These are phyloP conservation scores for Scomber japonicus DNA, from an alignment of 2,113 vertebrate species.

Conservation along the genomic window DNA sequence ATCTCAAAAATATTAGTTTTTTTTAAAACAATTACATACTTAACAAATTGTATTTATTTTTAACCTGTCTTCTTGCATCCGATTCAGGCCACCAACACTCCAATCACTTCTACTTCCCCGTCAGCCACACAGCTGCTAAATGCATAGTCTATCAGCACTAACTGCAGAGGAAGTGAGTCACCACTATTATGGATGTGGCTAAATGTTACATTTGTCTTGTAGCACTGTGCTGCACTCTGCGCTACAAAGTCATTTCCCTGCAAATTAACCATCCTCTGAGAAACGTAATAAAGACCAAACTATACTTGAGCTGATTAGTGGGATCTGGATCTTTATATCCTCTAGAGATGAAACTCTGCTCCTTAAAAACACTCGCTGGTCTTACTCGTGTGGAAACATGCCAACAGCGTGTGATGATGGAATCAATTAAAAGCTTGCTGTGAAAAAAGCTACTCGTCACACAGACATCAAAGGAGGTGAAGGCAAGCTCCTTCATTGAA, in stretches of 20 bases:
- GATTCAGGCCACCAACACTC: neutral
- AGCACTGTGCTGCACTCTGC: slow-evolving; percentile 21
- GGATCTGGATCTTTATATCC: slow-evolving; percentile 32
- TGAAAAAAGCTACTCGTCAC: slow-evolving; percentile 17
- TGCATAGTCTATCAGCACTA: slow-evolving; percentile 7
- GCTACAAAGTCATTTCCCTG: neutral
- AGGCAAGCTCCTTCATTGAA: neutral
- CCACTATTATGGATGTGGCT: slow-evolving; percentile 19
- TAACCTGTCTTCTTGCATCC: neutral
- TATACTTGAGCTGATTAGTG: slow-evolving; percentile 42
- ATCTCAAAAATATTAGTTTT: neutral
- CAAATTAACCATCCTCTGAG: slow-evolving; percentile 25
- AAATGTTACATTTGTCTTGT: slow-evolving; percentile 33
- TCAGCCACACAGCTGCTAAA: slow-evolving; percentile 8
- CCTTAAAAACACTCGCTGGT: slow-evolving; percentile 14
- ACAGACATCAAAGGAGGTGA: slow-evolving; percentile 15
- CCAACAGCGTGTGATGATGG: slow-evolving; percentile 24
- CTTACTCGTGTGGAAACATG: slow-evolving; percentile 41
- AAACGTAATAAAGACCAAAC: slow-evolving; percentile 35
- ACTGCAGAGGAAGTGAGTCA: slow-evolving; percentile 31
- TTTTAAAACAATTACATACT: no score
- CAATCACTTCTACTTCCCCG: neutral
- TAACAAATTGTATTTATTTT: neutral
- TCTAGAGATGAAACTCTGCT: slow-evolving; percentile 28
- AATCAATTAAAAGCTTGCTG: slow-evolving; percentile 62